Base-by-base conservation (phyloP, 2,797 vertebrate species). In the Chloroceryle amazona region DNA sequence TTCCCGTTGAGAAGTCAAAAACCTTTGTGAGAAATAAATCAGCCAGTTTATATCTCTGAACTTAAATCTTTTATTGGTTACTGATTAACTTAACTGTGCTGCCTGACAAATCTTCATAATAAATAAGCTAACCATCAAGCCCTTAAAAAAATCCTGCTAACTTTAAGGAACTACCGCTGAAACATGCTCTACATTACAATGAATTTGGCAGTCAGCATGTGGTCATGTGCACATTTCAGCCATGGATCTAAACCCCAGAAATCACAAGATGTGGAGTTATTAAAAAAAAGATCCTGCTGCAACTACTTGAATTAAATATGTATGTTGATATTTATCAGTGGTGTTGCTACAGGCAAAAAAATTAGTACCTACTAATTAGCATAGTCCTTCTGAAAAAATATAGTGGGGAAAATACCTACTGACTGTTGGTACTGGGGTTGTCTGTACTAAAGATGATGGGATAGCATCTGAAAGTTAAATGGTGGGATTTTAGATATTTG, bases 61-160 rank as follows among this genome's bases (percentile, higher is more conserved):
- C 68, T 96, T 97, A 97, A 97, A 96, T 97, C 87, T 96, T 97
- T 97, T 96, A 97, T 95, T 97, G 85, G 94, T 97, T 94, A 97
- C 96, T 97, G 96, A 97, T 98, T 97, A 98, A 97, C 95, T 97
- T 95, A 92, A 93, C 89, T 65, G 62, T 88, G 94, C 82, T 79
- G 89, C 90, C 94, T 96, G 97, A 97, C 89, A 96, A 97, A 96
- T 39, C 92, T 96, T 96, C 89, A 82, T 92, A 97, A 97, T 97
- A 97, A 98, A 94, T 88, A 97, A 97, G 84, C 70, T 90, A 96
- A 96, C 76, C 82, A 91, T 94, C 47, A 79, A 97, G 66, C 67
- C 89, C 79, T 96, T 97, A 67, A 73, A 90, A 74, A 95, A 81
- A 91, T 84, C 86, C 81, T 84, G 90, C 96, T 96, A 98, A 95